Evolutionary conservation across 2,797 vertebrate species (phyloP), one percentile per base, ranked within the genome.

Genomic region (Sibirionetta formosa): DNA sequence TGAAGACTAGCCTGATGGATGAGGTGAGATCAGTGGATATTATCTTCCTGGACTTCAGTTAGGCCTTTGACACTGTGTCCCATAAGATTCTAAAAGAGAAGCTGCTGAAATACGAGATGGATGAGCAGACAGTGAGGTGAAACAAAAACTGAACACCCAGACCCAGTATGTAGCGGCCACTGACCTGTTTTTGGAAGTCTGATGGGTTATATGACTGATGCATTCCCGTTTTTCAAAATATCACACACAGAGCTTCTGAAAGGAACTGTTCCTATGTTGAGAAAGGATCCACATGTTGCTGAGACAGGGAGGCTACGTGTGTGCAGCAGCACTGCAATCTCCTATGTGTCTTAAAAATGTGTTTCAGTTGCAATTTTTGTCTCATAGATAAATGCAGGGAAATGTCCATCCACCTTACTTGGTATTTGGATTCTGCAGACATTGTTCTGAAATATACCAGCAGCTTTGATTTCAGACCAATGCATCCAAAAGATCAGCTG

Each of bases 281-380:
- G 48, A 83, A 88, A 54, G 8, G 0, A 53, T 57, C 33, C 68
- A 11, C 4, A 18, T 2, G 7, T 42, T 81, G 36, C 9, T 53
- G 40, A 44, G 31, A 7, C 1, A 5, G 42, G 40, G 16, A 60
- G 12, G 42, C 7, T 0, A 17, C 44, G 8, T 1, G 2, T 24
- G 10, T 60, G 19, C n/a, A 63, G 23, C 14, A 66, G 23, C 27
- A 35, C 7, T 36, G 31, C 1, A 1, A 48, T 38, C 24, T 72
- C n/a, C 50, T 60, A 12, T 0, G 0, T 4, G 3, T 27, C 36
- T 57, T 53, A 50, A 15, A 54, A 44, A 16, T 15, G n/a, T 14
- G 3, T 3, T 93, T 83, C 16, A 12, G 12, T 6, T 56, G n/a
- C 20, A 46, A 8, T 18, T 2, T 82, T n/a, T 15, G 6, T 60